A percentile compares a stretch with the other conserved stretches of the same genome.
These are phyloP conservation scores for Cerastis rubricosa DNA, from an alignment of 2,888 invertebrate species.

Conservation along the genomic window DNA sequence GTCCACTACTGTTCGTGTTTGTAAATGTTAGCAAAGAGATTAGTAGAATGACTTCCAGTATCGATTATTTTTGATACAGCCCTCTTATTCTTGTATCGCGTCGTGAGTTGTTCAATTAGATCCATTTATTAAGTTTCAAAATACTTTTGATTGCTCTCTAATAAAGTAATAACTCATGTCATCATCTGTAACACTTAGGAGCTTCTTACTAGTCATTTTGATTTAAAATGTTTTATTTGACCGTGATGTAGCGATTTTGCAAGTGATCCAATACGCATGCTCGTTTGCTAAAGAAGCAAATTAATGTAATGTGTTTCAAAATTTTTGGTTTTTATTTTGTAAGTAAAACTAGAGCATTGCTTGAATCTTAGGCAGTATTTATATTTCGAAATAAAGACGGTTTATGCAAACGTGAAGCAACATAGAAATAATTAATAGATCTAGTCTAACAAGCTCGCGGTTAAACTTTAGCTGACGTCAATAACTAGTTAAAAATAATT, in stretches of 20 bases:
- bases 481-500: conserved; percentile 36
- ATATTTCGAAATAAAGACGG: conserved; percentile 47
- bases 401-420: conserved; percentile 25
- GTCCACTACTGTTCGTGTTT: not conserved
- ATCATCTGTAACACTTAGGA: conserved; percentile 31
- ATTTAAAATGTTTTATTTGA: conserved; percentile 22
- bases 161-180: conserved; percentile 7
- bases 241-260: conserved; percentile 24
- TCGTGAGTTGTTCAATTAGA: not conserved
- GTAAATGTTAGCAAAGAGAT: not conserved
- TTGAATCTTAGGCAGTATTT: conserved; percentile 19
- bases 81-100: not conserved
- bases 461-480: conserved; percentile 11
- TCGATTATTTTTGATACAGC: not conserved
- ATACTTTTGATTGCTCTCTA: not conserved
- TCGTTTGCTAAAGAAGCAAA: conserved; percentile 35
- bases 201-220: conserved; percentile 18
- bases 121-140: conserved; percentile 1
- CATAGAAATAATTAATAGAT: conserved; percentile 41
- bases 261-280: conserved; percentile 34
- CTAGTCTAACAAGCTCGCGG: conserved; percentile 8
- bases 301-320: conserved; percentile 48
- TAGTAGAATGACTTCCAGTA: not conserved
- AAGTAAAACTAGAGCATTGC: conserved; percentile 51
- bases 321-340: conserved; percentile 49